These are phyloP conservation scores for Megathymus violae DNA, from an alignment of 1,140 invertebrate genomes.

Conservation along the genomic window DNA sequence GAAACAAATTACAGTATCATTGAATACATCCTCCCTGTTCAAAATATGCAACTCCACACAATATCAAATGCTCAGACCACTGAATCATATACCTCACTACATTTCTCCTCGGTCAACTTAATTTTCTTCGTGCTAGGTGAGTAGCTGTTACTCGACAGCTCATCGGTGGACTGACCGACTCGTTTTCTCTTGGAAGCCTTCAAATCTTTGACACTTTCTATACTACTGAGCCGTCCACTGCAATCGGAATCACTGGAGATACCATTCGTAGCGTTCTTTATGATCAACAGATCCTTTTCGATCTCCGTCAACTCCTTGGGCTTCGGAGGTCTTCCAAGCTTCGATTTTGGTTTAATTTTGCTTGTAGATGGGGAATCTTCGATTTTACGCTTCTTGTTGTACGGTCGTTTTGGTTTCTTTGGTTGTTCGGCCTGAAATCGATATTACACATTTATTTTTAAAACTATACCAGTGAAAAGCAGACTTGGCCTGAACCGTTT, in stretches of 20 bases:
- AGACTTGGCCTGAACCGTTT: too few species aligned
- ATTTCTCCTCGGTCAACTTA: slow-evolving; percentile 22
- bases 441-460: not conserved
- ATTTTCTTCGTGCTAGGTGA: slow-evolving; percentile 35
- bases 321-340: slow-evolving; percentile 55
- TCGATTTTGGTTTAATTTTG: slow-evolving; percentile 38
- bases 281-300: slow-evolving; percentile 72
- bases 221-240: slow-evolving; percentile 44
- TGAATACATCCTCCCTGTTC: too few species aligned
- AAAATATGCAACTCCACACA: too few species aligned
- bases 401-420: slow-evolving; percentile 65
- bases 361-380: slow-evolving; percentile 54
- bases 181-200: slow-evolving; percentile 52
- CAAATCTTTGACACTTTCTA: slow-evolving; percentile 46
- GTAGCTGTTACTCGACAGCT: slow-evolving; percentile 23
- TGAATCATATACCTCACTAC: not conserved
- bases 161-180: slow-evolving; percentile 48
- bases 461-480: not conserved
- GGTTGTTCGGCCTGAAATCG: slow-evolving; percentile 61
- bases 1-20: too few species aligned
- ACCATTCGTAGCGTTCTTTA: slow-evolving; percentile 64
- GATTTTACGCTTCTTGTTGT: slow-evolving; percentile 67
- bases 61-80: too few species aligned
- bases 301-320: slow-evolving; percentile 68
- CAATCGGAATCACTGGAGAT: slow-evolving; percentile 65